Conservation (phyloP, 2,888 invertebrate species). For the Acrocyrtus sp. region DNA sequence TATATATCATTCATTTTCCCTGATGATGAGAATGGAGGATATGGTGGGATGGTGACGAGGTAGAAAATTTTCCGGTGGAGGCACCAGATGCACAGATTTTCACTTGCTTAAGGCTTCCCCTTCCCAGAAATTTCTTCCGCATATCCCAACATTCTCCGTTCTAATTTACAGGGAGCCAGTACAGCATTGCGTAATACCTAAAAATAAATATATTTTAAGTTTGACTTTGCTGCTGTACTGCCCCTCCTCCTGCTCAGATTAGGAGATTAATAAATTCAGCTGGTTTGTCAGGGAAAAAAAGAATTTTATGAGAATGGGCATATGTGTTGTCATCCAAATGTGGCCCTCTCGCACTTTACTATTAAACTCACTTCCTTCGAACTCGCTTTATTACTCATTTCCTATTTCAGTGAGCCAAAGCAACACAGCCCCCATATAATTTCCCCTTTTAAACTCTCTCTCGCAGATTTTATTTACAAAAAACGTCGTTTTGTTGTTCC, state of each 20-base stretch:
- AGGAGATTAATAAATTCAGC: neutral
- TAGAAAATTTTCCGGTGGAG: neutral
- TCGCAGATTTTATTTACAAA: neutral
- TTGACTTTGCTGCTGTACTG: neutral
- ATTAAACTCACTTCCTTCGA: neutral
- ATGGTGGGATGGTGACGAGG: neutral
- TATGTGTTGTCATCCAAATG: conserved; percentile 2
- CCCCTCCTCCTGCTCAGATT: neutral
- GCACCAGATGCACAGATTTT: conserved; percentile 9
- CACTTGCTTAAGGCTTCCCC: neutral
- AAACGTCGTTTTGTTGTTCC: neutral
- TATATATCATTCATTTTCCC: neutral
- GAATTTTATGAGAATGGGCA: conserved; percentile 5
- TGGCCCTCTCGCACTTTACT: neutral
- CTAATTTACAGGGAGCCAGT: neutral
- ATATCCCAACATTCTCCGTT: neutral
- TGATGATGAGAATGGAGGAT: too few species aligned
- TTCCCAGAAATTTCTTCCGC: neutral
- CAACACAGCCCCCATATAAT: neutral
- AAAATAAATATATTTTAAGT: neutral
- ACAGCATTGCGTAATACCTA: neutral
- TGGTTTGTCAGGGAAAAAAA: neutral
- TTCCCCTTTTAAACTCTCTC: neutral
- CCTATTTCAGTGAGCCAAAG: conserved; percentile 19
- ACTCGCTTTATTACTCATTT: conserved; percentile 24